These are phyloP conservation scores for Pediacus dermestoides DNA, from an alignment of 2,888 invertebrate genomes.

Conservation along the genomic window DNA sequence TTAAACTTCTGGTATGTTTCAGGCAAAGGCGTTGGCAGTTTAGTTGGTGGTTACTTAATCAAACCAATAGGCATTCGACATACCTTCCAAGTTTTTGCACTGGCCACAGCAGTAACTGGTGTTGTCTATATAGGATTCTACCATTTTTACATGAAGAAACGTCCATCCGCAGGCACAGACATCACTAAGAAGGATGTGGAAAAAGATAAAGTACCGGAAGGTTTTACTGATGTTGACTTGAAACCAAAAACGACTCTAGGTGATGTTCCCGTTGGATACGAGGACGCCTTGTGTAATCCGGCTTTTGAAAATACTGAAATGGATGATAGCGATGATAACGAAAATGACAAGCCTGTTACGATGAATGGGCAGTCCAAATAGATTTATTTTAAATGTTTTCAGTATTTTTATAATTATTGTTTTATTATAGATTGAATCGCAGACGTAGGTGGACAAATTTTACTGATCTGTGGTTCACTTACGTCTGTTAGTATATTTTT, in stretches of 20 bases:
- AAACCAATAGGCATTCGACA: slow-evolving; percentile 67
- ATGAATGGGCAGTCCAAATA: no score
- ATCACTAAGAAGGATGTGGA: slow-evolving; percentile 57
- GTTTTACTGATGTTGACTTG: slow-evolving; percentile 30
- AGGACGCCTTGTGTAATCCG: slow-evolving; percentile 42
- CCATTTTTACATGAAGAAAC: slow-evolving; percentile 59
- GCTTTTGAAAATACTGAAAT: slow-evolving; percentile 42
- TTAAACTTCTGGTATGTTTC: no score
- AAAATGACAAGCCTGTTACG: no score
- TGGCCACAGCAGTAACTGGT: slow-evolving; percentile 61
- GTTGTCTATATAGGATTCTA: slow-evolving; percentile 68
- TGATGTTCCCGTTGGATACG: slow-evolving; percentile 35
- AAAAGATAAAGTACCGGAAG: slow-evolving; percentile 25
- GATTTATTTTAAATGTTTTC: no score
- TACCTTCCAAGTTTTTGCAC: slow-evolving; percentile 69
- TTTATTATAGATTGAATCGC: no score
- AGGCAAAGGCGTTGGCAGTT: slow-evolving; percentile 74
- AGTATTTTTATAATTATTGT: no score
- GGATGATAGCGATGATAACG: slow-evolving; percentile 17
- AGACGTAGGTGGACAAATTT: no score
- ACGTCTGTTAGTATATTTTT: no score
- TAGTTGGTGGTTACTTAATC: slow-evolving; percentile 73
- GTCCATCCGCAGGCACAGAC: slow-evolving; percentile 55
- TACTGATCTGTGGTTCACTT: no score
- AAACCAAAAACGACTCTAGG: slow-evolving; percentile 27